phyloP scores from a whole-genome alignment of 2,113 vertebrate genomes.

The Petromus typicus region DNA sequence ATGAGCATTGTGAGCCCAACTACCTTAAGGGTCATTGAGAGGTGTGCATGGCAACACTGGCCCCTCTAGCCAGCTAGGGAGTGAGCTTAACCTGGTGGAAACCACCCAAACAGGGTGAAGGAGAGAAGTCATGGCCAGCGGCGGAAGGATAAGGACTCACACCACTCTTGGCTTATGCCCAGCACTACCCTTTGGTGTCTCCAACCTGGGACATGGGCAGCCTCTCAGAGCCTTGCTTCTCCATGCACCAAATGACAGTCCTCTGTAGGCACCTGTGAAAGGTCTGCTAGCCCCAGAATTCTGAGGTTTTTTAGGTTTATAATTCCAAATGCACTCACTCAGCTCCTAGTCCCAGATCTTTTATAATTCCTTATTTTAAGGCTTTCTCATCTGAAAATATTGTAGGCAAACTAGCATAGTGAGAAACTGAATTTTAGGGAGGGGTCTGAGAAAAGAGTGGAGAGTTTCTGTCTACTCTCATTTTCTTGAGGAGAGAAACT shows the following conservation, averaged over 20 bases:
- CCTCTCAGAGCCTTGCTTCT: not conserved
- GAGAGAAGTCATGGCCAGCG: not conserved
- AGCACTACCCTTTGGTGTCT: not conserved
- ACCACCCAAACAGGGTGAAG: not conserved
- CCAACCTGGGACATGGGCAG: not conserved
- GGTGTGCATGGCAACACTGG: not conserved
- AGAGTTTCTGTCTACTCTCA: too few species aligned
- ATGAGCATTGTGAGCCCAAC: not conserved
- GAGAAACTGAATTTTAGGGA: not conserved
- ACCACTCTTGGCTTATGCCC: not conserved
- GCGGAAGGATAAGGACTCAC: not conserved
- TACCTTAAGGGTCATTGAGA: not conserved
- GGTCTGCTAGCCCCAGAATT: not conserved
- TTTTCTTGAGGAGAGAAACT: conserved; percentile 29
- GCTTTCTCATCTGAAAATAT: not conserved
- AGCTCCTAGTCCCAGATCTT: conserved; percentile 21
- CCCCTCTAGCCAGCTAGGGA: not conserved
- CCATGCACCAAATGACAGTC: not conserved
- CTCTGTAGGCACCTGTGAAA: not conserved
- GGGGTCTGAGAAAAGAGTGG: not conserved
- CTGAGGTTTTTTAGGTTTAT: not conserved
- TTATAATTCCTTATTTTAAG: conserved; percentile 29
- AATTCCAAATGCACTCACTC: not conserved
- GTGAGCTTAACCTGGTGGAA: not conserved
- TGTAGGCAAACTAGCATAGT: not conserved